Conservation (phyloP, 2,888 invertebrate species). For the Zaprionus obscuricornis region DNA sequence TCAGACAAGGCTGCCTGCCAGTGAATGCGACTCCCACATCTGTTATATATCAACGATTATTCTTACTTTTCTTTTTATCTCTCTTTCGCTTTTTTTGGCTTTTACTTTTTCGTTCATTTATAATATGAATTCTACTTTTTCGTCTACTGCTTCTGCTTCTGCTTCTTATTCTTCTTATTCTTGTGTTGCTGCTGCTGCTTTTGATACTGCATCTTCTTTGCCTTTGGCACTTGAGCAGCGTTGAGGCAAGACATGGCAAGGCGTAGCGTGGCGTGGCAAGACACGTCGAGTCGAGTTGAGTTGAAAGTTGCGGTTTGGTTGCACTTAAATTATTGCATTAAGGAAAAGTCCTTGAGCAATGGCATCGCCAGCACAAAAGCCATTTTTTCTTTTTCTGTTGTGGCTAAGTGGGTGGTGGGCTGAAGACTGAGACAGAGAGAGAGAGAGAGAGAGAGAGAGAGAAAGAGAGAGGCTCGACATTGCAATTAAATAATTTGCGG, state of each 20-base stretch:
- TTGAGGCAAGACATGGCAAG: too few species aligned
- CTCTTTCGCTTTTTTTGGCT: slow-evolving; percentile 18
- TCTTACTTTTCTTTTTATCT: background rate
- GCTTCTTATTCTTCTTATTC: slow-evolving; percentile 17
- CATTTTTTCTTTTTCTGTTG: too few species aligned
- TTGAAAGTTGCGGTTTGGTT: slow-evolving; percentile 66
- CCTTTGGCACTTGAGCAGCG: slow-evolving; percentile 27
- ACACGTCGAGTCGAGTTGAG: slow-evolving; percentile 28
- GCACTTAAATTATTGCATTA: slow-evolving; percentile 78
- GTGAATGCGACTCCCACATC: slow-evolving; percentile 58
- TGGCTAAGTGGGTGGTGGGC: too few species aligned
- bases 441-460: too few species aligned
- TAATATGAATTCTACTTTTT: too few species aligned
- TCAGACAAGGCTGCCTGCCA: too few species aligned
- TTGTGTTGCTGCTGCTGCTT: slow-evolving; percentile 40
- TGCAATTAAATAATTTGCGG: slow-evolving; percentile 77
- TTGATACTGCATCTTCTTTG: slow-evolving; percentile 70
- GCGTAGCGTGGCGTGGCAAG: too few species aligned
- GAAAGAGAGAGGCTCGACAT: slow-evolving; percentile 27
- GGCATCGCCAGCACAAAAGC: slow-evolving; percentile 20
- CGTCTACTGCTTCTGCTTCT: background rate
- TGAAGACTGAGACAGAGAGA: too few species aligned
- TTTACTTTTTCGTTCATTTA: slow-evolving; percentile 55
- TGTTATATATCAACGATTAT: slow-evolving; percentile 13
- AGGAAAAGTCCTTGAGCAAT: slow-evolving; percentile 62